Percentiles rank a stretch among this genome's conserved stretches.
Evolutionary conservation across 2,888 invertebrate species (phyloP).

Genomic region (Tridacna crocea): DNA sequence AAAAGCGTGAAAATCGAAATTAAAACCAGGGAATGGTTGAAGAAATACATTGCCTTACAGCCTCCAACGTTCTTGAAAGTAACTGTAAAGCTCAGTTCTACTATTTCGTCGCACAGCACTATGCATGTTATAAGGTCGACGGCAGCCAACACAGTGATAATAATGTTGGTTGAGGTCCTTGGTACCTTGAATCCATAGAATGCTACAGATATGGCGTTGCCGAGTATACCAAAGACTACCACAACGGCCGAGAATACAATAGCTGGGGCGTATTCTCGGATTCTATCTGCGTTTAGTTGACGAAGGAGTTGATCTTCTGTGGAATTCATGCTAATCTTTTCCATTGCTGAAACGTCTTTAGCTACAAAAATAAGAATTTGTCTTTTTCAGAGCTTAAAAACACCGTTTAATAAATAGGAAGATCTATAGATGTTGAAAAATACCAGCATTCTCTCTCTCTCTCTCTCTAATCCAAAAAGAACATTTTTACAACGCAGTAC

Average conservation of each 20-base stretch:
- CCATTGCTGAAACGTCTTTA: too few species aligned
- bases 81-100: conserved; percentile 30
- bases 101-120: conserved; percentile 21
- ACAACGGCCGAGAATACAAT: conserved; percentile 22
- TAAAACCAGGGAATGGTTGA: conserved; percentile 12
- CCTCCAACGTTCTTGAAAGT: conserved; percentile 19
- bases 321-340: background rate
- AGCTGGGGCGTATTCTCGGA: conserved; percentile 14
- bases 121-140: conserved; percentile 34
- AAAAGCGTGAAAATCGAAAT: background rate
- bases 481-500: too few species aligned
- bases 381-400: too few species aligned
- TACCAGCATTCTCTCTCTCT: too few species aligned
- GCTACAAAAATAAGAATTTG: too few species aligned
- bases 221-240: conserved; percentile 21
- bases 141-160: conserved; percentile 14
- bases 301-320: conserved; percentile 16
- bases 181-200: conserved; percentile 44
- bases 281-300: conserved; percentile 14
- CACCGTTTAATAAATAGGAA: too few species aligned
- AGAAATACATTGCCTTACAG: conserved; percentile 33
- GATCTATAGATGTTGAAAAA: too few species aligned
- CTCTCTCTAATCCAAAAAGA: too few species aligned
- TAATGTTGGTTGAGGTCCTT: conserved; percentile 15
- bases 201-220: conserved; percentile 20